A percentile compares a stretch with the other conserved stretches of the same genome.
These are phyloP conservation scores for Porites rus DNA, from an alignment of 92 coral and sea anemone genomes.

Conservation along the genomic window DNA sequence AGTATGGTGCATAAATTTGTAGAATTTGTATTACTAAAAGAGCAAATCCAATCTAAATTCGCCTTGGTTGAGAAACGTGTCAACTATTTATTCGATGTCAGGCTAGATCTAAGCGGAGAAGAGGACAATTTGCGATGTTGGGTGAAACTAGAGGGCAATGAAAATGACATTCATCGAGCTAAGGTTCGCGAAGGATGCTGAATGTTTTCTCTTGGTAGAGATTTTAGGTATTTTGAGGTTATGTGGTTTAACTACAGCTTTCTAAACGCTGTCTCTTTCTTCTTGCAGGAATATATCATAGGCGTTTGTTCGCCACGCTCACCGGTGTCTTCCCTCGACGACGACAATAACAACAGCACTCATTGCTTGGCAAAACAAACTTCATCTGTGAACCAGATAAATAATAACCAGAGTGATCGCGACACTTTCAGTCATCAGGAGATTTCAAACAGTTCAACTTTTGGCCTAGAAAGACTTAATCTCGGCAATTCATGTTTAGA, in stretches of 20 bases:
- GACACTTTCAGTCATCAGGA: not conserved
- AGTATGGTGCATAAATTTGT: slow-evolving; percentile 37
- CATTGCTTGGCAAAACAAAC: slow-evolving; percentile 28
- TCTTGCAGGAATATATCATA: slow-evolving; percentile 81
- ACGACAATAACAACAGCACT: slow-evolving; percentile 27
- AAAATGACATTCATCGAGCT: slow-evolving; percentile 28
- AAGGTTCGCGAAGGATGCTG: slow-evolving; percentile 31
- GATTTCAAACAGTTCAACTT: not conserved
- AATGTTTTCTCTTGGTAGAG: not conserved
- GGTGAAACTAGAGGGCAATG: slow-evolving; percentile 49
- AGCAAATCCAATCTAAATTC: slow-evolving; percentile 3
- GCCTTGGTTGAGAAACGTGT: slow-evolving; percentile 53
- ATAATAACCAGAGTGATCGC: slow-evolving; percentile 8
- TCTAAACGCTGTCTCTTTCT: slow-evolving; percentile 41
- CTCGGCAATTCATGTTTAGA: not conserved
- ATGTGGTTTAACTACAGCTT: not conserved
- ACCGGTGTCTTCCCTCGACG: slow-evolving; percentile 2
- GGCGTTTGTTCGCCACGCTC: slow-evolving; percentile 74
- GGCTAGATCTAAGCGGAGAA: slow-evolving; percentile 11
- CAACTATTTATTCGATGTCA: slow-evolving; percentile 54
- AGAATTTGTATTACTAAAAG: slow-evolving; percentile 35
- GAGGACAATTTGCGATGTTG: slow-evolving; percentile 19
- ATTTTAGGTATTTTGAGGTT: slow-evolving; percentile 1
- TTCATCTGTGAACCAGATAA: slow-evolving; percentile 29
- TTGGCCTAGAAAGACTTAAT: not conserved